Percentiles rank a stretch among this genome's conserved stretches.
Evolutionary conservation across 1,140 invertebrate species (phyloP).

Genomic region (Drosophila jambulina): DNA sequence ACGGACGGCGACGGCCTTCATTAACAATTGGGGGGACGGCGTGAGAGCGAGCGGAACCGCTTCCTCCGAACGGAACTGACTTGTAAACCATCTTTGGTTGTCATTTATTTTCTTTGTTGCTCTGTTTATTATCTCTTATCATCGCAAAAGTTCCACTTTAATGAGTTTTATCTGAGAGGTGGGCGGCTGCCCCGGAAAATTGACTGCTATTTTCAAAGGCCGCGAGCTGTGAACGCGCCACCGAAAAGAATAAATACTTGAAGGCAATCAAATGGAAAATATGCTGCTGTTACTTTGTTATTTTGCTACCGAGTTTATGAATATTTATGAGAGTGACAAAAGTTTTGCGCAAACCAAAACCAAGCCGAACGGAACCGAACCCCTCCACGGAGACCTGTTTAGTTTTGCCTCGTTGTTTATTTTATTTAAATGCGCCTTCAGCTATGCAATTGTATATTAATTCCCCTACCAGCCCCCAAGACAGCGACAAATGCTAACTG

Average conservation of each 20-base stretch:
- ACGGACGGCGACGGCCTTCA: conserved; percentile 50
- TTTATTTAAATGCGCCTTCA: conserved; percentile 82
- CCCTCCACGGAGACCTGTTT: conserved; percentile 41
- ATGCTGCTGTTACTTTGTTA: conserved; percentile 66
- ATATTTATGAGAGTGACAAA: conserved; percentile 81
- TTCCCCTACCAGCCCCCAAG: conserved; percentile 51
- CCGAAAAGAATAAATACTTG: conserved; percentile 45
- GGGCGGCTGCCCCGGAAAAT: conserved; percentile 51
- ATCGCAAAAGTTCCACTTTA: conserved; percentile 69
- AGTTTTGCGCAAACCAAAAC: conserved; percentile 45
- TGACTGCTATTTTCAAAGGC: conserved; percentile 72
- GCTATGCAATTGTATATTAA: conserved; percentile 84
- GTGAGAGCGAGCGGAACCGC: conserved; percentile 21
- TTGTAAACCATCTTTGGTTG: conserved; percentile 72
- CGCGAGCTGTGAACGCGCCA: conserved; percentile 46
- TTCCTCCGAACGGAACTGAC: conserved; percentile 62
- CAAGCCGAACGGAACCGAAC: conserved; percentile 1
- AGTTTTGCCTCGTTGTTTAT: conserved; percentile 60
- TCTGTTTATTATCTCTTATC: conserved; percentile 56
- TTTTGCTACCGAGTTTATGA: conserved; percentile 67
- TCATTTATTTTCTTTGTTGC: conserved; percentile 49
- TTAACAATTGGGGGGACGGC: conserved; percentile 42
- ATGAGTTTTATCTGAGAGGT: conserved; percentile 74
- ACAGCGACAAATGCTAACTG: conserved; percentile 82
- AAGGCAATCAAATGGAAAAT: conserved; percentile 81